Conservation (phyloP, 2,113 vertebrate genomes). For the Gobius niger region DNA sequence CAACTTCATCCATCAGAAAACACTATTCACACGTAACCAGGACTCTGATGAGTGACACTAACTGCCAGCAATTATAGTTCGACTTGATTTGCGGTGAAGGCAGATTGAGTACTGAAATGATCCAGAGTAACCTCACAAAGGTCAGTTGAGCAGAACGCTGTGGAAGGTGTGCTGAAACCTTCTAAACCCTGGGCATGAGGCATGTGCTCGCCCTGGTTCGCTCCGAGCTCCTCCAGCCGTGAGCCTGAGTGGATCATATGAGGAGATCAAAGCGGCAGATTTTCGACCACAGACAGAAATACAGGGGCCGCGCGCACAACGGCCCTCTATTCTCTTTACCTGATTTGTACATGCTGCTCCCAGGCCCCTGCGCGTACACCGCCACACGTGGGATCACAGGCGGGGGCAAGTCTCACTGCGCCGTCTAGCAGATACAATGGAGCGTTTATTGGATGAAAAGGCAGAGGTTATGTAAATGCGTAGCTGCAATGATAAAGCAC, state of each 20-base stretch:
- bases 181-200: conserved; percentile 58
- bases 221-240: conserved; percentile 60
- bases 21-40: too few species aligned
- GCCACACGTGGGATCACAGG: conserved; percentile 22
- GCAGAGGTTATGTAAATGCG: background rate
- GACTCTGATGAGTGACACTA: too few species aligned
- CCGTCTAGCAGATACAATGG: background rate
- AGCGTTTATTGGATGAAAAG: conserved; percentile 6
- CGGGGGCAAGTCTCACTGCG: conserved; percentile 11
- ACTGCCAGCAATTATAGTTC: too few species aligned
- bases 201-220: conserved; percentile 61
- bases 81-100: too few species aligned
- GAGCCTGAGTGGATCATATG: conserved; percentile 70
- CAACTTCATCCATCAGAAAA: too few species aligned
- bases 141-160: background rate
- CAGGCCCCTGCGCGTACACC: background rate
- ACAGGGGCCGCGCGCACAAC: conserved; percentile 40
- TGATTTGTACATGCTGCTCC: conserved; percentile 40
- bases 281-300: conserved; percentile 58
- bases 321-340: conserved; percentile 59
- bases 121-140: too few species aligned
- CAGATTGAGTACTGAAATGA: too few species aligned
- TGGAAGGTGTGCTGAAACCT: conserved; percentile 24
- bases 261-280: conserved; percentile 69
- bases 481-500: too few species aligned